A percentile compares a stretch with the other conserved stretches of the same genome.
phyloP scores from a whole-genome alignment of 2,797 vertebrate genomes.

The Bryconaethiops microstoma region DNA sequence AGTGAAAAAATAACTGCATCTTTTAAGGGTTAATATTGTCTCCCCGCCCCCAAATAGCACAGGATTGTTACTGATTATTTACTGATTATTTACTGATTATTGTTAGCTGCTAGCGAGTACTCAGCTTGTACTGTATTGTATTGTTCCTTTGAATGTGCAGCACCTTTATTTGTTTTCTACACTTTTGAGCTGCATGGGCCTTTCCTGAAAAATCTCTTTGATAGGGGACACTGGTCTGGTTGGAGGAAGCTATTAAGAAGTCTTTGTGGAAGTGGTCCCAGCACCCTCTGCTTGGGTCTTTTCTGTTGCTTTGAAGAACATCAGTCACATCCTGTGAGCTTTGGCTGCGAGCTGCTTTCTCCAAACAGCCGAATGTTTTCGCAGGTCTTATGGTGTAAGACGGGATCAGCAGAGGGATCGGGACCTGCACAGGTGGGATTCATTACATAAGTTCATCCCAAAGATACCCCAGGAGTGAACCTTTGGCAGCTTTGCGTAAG shows the following conservation, averaged over 20 bases:
- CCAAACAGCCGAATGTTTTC: not conserved
- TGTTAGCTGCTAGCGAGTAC: not conserved
- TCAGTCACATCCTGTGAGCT: constrained; percentile 15
- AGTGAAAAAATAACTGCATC: no score
- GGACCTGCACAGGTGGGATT: constrained; percentile 15
- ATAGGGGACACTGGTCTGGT: not conserved
- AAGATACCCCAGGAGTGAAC: not conserved
- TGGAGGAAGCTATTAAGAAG: constrained; percentile 17
- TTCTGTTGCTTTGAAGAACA: constrained; percentile 13
- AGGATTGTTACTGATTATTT: not conserved
- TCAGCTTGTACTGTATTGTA: not conserved
- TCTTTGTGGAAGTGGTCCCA: constrained; percentile 1
- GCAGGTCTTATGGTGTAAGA: not conserved
- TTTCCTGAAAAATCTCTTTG: not conserved
- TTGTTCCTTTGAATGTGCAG: not conserved
- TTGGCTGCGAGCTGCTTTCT: constrained; percentile 22
- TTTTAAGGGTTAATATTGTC: not conserved
- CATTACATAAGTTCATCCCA: constrained; percentile 3
- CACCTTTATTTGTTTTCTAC: not conserved
- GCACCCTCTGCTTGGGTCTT: not conserved
- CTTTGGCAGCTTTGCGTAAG: constrained; percentile 7
- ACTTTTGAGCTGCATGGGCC: not conserved
- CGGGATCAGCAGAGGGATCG: not conserved
- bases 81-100: not conserved
- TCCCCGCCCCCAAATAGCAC: not conserved